Base-by-base conservation (phyloP, 1,140 invertebrate genomes). In the Nasonia vitripennis region DNA sequence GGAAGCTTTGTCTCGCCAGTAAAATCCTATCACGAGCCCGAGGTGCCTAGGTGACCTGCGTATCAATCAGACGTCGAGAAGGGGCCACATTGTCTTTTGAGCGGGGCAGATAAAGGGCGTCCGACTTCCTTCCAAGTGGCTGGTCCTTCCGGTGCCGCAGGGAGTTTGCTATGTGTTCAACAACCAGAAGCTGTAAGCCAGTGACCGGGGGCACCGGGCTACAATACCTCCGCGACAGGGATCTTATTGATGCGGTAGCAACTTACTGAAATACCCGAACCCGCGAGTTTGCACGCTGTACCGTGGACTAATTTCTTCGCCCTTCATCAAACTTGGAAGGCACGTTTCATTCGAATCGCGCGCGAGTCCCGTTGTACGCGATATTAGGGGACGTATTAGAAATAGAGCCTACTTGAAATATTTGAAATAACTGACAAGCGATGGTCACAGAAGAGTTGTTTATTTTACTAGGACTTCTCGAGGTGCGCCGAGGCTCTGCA, bases 31-130 rank as follows among this genome's bases (percentile, higher is more conserved):
- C 55, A n/a, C 3, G 55, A 51, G 70, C 41, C 70, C 80, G n/a
- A 91, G 89, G 87, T 85, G 85, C 88, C 90, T 91, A 89, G 88
- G 48, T 92, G 51, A 55, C 91, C 92, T 89, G 89, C 89, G 88
- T 92, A 93, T 93, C 91, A 92, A 93, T 93, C 92, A 92, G 87
- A 89, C 86, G 88, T 87, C 87, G 86, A 85, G 68, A 20, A 86
- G 87, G 87, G 86, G 87, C 81, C 86, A 88, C 89, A 91, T 92
- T 92, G 92, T 92, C 89, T 92, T 90, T 89, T 87, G 88, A 81
- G 87, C 89, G 87, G 89, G 88, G 85, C 88, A 89, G 87, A 92
- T 92, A 92, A 90, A 91, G 87, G 88, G 79, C 45, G 71, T 68
- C 55, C 75, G 45, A 70, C 74, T 75, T 87, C 88, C 87, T 87